Conservation (phyloP, 2,888 invertebrate genomes). For the Pachycephus smyrnensis region DNA sequence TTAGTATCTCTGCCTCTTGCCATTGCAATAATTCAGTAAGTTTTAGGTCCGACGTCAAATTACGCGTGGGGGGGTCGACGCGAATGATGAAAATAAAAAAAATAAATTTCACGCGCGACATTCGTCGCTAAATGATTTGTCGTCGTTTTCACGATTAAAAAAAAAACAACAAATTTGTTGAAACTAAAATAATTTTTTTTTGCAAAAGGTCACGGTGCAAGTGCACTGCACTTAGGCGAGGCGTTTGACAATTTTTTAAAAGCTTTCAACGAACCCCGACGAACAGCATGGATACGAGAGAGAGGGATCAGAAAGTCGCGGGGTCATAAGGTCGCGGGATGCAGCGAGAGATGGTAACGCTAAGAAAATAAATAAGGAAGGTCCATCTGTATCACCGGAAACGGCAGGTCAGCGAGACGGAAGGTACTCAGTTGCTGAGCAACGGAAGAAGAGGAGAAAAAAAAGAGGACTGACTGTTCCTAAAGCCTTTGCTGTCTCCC, state of each 20-base stretch:
- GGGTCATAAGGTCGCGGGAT: not conserved
- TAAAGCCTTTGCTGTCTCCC: not conserved
- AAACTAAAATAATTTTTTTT: too few relatives aligned
- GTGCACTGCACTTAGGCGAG: not conserved
- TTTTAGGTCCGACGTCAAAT: not conserved
- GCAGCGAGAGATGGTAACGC: not conserved
- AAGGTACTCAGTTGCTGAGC: slow-evolving; percentile 60
- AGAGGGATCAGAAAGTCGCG: not conserved
- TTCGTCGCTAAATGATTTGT: not conserved
- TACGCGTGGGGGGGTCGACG: not conserved
- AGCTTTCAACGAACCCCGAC: not conserved
- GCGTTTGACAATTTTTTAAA: not conserved
- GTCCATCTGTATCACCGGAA: not conserved
- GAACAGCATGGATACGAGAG: not conserved
- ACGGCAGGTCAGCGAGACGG: slow-evolving; percentile 56
- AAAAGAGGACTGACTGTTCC: slow-evolving; percentile 6
- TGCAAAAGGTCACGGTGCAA: not conserved
- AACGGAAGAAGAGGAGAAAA: not conserved
- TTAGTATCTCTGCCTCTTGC: too few relatives aligned
- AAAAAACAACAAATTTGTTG: not conserved
- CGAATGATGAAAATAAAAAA: not conserved
- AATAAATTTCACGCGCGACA: not conserved
- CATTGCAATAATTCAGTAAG: not conserved
- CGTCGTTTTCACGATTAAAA: not conserved
- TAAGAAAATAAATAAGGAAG: not conserved